A percentile compares a stretch with the other conserved stretches of the same genome.
phyloP scores from a whole-genome alignment of 2,888 invertebrate genomes.

The Agrotis ipsilon region DNA sequence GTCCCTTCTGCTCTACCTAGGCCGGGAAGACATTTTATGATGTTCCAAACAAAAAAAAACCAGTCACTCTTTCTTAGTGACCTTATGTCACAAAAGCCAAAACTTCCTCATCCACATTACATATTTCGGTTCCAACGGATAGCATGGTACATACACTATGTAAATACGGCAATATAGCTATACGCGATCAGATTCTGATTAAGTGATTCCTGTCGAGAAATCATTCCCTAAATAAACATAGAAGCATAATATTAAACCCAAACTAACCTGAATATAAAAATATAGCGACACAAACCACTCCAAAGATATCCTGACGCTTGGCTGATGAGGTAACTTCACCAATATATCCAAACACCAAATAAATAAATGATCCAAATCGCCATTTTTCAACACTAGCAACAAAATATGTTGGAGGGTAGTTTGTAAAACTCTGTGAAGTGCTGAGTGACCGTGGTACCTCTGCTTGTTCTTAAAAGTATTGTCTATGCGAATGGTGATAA shows the following conservation, averaged over 20 bases:
- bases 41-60: too few relatives aligned
- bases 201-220: too few relatives aligned
- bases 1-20: too few relatives aligned
- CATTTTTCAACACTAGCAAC: constrained; percentile 72
- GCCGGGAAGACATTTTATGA: too few relatives aligned
- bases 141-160: too few relatives aligned
- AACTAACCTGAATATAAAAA: constrained; percentile 79
- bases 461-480: constrained; percentile 79
- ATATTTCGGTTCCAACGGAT: too few relatives aligned
- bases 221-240: neutral
- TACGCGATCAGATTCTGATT: too few relatives aligned
- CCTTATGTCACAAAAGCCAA: too few relatives aligned
- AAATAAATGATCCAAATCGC: constrained; percentile 63
- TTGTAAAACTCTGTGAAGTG: constrained; percentile 80
- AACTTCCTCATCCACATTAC: too few relatives aligned
- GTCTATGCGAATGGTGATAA: constrained; percentile 78
- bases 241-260: neutral
- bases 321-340: constrained; percentile 83
- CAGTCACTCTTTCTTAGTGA: too few relatives aligned
- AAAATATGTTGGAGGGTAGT: constrained; percentile 80
- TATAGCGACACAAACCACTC: constrained; percentile 85
- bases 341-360: constrained; percentile 81
- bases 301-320: constrained; percentile 80
- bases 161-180: too few relatives aligned
- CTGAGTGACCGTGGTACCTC: constrained; percentile 86